phyloP scores from a whole-genome alignment of 2,888 invertebrate species.

The Drosophila nr. medialis region DNA sequence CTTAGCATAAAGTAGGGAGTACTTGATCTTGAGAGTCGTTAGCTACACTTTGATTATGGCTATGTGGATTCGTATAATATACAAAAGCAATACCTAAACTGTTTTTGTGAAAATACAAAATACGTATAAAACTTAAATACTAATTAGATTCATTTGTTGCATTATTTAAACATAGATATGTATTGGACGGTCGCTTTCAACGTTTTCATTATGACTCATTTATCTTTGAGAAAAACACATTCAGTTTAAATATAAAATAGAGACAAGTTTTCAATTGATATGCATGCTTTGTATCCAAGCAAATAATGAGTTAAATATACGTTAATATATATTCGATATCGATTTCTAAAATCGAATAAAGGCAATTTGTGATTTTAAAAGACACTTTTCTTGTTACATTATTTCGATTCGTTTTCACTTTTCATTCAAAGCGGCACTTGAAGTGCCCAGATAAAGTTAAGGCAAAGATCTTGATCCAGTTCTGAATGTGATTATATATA shows the following conservation, averaged over 20 bases:
- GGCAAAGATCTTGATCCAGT: constrained; percentile 30
- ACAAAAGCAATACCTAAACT: constrained; percentile 53
- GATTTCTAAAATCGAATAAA: constrained; percentile 82
- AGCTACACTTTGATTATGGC: constrained; percentile 51
- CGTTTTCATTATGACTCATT: constrained; percentile 30
- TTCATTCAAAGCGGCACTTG: constrained; percentile 40
- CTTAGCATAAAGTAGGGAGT: constrained; percentile 55
- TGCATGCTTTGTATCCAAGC: constrained; percentile 50
- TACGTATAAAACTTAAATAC: constrained; percentile 67
- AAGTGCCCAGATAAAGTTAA: constrained; percentile 40
- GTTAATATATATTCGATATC: constrained; percentile 41
- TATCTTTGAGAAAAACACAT: constrained; percentile 27
- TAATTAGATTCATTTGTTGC: constrained; percentile 70
- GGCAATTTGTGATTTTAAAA: constrained; percentile 73
- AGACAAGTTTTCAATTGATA: constrained; percentile 50
- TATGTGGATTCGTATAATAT: constrained; percentile 47
- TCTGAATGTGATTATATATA: constrained; percentile 10
- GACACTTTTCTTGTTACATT: constrained; percentile 55
- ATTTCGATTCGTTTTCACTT: constrained; percentile 17
- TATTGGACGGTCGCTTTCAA: constrained; percentile 62
- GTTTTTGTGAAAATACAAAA: constrained; percentile 43
- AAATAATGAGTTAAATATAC: constrained; percentile 16
- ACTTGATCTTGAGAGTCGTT: constrained; percentile 41
- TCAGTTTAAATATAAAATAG: constrained; percentile 18
- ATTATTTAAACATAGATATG: constrained; percentile 34